These are phyloP conservation scores for Thymelicus lineola DNA, from an alignment of 2,888 invertebrate species.

Conservation along the genomic window DNA sequence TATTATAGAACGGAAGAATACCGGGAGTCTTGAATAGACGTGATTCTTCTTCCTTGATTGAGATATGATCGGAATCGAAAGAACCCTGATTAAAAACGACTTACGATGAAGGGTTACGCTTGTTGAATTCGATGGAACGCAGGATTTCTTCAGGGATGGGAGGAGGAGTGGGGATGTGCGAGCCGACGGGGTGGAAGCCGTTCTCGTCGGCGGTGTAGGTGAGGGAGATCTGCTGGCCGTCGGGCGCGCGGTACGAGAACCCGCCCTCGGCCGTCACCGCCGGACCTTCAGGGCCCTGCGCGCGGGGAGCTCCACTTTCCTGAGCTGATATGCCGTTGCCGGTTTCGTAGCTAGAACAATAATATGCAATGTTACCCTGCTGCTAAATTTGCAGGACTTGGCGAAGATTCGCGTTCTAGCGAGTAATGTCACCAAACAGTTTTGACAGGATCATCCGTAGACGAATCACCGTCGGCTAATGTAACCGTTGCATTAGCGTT, in stretches of 20 bases:
- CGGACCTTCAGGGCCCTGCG: conserved; percentile 81
- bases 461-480: too few species aligned
- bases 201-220: conserved; percentile 90
- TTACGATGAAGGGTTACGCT: conserved; percentile 76
- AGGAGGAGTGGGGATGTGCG: conserved; percentile 86
- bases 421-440: too few species aligned
- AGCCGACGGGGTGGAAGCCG: conserved; percentile 88
- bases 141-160: conserved; percentile 81
- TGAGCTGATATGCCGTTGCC: conserved; percentile 87
- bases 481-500: too few species aligned
- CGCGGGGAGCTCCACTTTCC: conserved; percentile 85
- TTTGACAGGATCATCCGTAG: too few species aligned
- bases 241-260: conserved; percentile 88
- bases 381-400: too few species aligned
- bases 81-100: conserved; percentile 44
- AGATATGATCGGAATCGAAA: too few species aligned
- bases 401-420: too few species aligned
- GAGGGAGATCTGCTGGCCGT: conserved; percentile 87
- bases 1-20: too few species aligned
- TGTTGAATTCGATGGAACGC: conserved; percentile 80
- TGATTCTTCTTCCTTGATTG: too few species aligned
- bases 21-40: too few species aligned
- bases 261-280: conserved; percentile 87
- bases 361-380: background rate
- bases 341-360: conserved; percentile 83